Conservation (phyloP, 1,140 invertebrate genomes). For the Arctopsyche grandis region DNA sequence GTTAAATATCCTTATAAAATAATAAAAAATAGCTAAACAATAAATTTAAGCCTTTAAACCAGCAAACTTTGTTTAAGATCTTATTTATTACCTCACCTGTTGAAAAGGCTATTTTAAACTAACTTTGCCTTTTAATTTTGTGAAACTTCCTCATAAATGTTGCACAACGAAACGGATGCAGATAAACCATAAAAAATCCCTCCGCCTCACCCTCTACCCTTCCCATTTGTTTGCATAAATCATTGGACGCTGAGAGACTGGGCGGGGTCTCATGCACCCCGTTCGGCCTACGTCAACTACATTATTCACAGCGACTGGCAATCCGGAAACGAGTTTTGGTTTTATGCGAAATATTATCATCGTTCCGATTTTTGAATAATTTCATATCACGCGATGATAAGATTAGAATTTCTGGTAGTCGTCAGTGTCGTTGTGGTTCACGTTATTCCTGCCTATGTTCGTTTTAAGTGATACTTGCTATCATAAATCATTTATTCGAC, state of each 20-base stretch:
- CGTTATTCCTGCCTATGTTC: too few species aligned
- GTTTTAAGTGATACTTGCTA: neutral
- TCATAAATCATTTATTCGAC: neutral
- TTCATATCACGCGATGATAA: too few species aligned
- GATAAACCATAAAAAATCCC: constrained; percentile 38
- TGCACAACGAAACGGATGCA: constrained; percentile 3
- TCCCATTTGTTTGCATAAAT: constrained; percentile 45
- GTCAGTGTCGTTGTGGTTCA: too few species aligned
- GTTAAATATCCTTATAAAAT: too few species aligned
- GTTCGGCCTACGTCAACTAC: neutral
- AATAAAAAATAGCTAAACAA: too few species aligned
- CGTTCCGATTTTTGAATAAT: too few species aligned
- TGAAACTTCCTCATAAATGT: neutral
- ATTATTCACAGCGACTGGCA: constrained; percentile 32
- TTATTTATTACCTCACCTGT: too few species aligned
- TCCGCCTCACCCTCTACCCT: neutral
- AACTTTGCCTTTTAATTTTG: neutral
- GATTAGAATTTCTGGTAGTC: too few species aligned
- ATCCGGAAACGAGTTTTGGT: constrained; percentile 45
- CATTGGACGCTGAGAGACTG: constrained; percentile 19
- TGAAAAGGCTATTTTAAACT: too few species aligned
- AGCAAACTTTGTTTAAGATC: too few species aligned
- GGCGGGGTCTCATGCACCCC: constrained; percentile 14
- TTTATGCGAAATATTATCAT: constrained; percentile 49
- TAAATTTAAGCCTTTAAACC: too few species aligned